A percentile compares a stretch with the other conserved stretches of the same genome.
Conservation (phyloP, 2,113 vertebrate species). For the Callithrix jacchus region DNA sequence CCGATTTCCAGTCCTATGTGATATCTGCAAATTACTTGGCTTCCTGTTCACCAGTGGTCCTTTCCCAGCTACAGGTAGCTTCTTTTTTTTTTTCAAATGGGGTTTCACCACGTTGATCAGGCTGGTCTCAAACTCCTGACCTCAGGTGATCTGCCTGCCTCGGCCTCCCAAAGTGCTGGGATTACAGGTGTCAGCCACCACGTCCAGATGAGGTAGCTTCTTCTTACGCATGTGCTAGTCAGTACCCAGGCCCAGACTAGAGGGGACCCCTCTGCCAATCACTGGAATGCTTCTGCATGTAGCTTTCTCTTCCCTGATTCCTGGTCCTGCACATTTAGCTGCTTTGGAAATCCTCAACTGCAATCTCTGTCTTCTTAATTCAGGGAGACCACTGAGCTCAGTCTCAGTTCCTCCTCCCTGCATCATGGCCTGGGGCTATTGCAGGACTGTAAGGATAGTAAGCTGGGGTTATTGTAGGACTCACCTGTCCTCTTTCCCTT, state of each 20-base stretch:
- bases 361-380: not conserved
- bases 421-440: not conserved
- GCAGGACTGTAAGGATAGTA: not conserved
- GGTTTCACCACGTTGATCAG: too few species aligned
- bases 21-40: not conserved
- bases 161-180: too few species aligned
- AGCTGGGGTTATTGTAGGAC: not conserved
- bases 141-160: too few species aligned
- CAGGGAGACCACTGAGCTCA: not conserved
- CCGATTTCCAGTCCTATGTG: not conserved
- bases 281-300: not conserved
- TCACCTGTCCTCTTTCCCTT: not conserved
- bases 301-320: not conserved
- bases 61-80: not conserved
- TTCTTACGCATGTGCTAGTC: rapidly evolving
- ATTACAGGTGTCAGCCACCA: too few species aligned
- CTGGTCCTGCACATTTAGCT: not conserved
- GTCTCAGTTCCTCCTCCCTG: not conserved
- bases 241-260: not conserved
- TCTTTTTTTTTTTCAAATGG: too few species aligned
- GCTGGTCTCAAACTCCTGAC: too few species aligned
- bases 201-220: too few species aligned
- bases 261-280: not conserved
- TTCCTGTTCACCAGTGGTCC: not conserved
- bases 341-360: not conserved